Evolutionary conservation across 2,888 invertebrate species (phyloP).

Genomic region (Tinea trinotella): DNA sequence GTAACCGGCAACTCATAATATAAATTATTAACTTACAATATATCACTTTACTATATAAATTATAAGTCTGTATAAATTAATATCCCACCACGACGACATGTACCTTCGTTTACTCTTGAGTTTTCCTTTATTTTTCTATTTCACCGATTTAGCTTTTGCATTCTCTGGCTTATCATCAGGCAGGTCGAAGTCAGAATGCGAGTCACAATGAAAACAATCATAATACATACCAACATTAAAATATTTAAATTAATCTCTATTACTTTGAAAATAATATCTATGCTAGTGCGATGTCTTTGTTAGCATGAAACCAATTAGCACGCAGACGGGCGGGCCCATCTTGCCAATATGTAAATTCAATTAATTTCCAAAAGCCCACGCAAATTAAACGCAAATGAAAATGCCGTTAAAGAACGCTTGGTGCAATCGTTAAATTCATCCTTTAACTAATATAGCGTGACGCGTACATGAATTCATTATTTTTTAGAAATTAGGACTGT

Average conservation of each 20-base stretch:
- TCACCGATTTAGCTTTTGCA: not conserved
- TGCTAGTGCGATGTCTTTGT: not conserved
- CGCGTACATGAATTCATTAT: too few relatives aligned
- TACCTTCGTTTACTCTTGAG: too few relatives aligned
- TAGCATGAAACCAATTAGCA: not conserved
- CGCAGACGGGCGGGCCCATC: not conserved
- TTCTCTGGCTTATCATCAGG: too few relatives aligned
- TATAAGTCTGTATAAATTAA: too few relatives aligned
- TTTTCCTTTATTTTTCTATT: not conserved
- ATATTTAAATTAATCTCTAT: not conserved
- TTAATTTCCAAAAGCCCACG: constrained; percentile 3
- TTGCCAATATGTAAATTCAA: constrained; percentile 6
- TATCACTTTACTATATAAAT: too few relatives aligned
- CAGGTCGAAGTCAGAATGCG: not conserved
- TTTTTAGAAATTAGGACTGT: too few relatives aligned
- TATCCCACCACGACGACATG: too few relatives aligned
- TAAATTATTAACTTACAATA: too few relatives aligned
- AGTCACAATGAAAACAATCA: not conserved
- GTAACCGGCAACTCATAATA: too few relatives aligned
- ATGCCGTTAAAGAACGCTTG: not conserved
- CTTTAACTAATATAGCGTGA: too few relatives aligned
- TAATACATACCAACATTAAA: not conserved
- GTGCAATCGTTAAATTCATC: not conserved
- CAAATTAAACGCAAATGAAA: not conserved
- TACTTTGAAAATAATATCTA: not conserved